These are phyloP conservation scores for Phylloscopus collybita DNA, from an alignment of 2,797 vertebrate genomes.

Conservation along the genomic window DNA sequence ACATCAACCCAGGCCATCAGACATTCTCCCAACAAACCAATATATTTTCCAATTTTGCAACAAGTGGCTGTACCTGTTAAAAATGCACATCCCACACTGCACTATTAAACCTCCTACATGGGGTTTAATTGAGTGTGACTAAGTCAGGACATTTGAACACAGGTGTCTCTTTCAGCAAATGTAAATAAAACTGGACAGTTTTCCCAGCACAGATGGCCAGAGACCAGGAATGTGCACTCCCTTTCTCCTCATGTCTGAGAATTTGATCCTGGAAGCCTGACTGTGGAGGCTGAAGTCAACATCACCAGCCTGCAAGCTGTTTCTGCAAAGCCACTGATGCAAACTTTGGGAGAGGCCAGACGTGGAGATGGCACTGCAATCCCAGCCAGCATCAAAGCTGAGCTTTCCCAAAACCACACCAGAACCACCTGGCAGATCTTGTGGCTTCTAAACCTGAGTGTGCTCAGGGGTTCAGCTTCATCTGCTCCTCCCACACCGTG, in stretches of 20 bases:
- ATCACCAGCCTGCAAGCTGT: neutral
- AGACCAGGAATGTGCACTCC: neutral
- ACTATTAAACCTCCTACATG: accelerated
- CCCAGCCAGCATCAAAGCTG: neutral
- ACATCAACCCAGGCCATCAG: neutral
- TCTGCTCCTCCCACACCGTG: neutral
- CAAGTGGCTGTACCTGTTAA: neutral
- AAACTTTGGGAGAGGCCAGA: neutral
- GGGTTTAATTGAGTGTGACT: neutral
- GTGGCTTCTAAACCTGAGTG: accelerated
- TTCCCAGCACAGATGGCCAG: neutral
- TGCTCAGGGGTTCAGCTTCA: neutral
- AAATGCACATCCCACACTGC: accelerated
- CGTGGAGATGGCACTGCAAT: neutral
- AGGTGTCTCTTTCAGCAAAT: neutral
- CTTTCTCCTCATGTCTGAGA: neutral
- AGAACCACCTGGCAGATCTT: neutral
- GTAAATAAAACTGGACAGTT: neutral
- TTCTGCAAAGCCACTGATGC: neutral
- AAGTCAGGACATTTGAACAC: neutral
- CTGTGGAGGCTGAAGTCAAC: neutral
- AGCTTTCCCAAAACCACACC: neutral
- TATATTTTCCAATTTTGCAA: neutral
- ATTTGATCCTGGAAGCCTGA: neutral
- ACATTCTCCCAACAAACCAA: neutral